phyloP scores from a whole-genome alignment of 2,888 invertebrate genomes.

The Spisula subtruncata region DNA sequence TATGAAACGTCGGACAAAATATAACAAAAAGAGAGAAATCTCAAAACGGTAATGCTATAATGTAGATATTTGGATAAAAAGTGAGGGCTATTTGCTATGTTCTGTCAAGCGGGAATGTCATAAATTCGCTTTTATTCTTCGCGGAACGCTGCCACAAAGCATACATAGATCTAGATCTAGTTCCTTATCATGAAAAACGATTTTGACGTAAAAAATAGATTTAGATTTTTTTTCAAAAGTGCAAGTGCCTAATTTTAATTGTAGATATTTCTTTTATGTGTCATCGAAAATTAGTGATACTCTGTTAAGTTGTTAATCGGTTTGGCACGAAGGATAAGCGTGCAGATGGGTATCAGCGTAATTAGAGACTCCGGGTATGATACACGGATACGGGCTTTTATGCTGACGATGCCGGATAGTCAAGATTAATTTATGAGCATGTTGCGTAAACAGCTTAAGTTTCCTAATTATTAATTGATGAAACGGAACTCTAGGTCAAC shows the following conservation, averaged over 20 bases:
- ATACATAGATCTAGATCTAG: too few relatives aligned
- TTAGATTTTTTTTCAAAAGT: not conserved
- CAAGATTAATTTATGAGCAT: conserved; percentile 33
- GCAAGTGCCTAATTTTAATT: conserved; percentile 5
- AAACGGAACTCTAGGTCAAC: not conserved
- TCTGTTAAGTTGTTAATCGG: not conserved
- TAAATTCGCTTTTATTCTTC: conserved; percentile 7
- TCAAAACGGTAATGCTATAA: not conserved
- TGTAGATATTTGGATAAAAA: not conserved
- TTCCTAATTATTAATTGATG: conserved; percentile 41
- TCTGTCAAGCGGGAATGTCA: conserved; percentile 4
- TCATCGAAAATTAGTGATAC: not conserved
- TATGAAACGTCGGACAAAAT: not conserved
- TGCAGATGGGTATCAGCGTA: not conserved
- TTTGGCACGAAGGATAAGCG: conserved; percentile 7
- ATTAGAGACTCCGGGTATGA: conserved; percentile 14
- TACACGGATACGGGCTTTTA: conserved; percentile 30
- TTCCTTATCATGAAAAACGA: conserved; percentile 7
- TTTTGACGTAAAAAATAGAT: conserved; percentile 10
- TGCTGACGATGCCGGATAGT: conserved; percentile 27
- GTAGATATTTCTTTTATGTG: not conserved
- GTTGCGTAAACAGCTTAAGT: conserved; percentile 36
- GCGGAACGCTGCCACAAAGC: not conserved
- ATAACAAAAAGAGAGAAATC: conserved; percentile 22
- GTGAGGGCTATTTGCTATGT: not conserved